Percentiles rank a stretch among this genome's conserved stretches.
Conservation (phyloP, 2,113 vertebrate genomes). For the Octodon degus region DNA sequence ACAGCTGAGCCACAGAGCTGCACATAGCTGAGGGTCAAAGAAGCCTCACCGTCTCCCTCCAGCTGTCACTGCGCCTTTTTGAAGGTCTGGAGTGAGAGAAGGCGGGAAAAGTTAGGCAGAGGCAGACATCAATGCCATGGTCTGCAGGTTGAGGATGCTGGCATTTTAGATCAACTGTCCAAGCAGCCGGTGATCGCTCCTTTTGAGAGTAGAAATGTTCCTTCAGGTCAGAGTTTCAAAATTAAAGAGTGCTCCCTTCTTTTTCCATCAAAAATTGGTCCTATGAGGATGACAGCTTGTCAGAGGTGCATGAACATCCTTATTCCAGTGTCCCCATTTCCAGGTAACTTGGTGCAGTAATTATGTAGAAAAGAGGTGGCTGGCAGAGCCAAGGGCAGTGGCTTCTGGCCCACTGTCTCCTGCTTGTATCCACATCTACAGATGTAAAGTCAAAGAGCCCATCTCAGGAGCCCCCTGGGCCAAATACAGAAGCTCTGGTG, state of each 20-base stretch:
- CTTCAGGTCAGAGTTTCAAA: neutral
- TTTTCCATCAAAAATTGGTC: neutral
- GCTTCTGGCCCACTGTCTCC: neutral
- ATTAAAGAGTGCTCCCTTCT: too few species aligned
- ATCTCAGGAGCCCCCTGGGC: neutral
- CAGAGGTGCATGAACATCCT: neutral
- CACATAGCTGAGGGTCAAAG: accelerated
- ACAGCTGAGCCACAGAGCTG: neutral
- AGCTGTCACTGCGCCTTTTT: neutral
- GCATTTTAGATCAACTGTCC: neutral
- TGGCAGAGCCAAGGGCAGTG: neutral
- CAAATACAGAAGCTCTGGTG: neutral
- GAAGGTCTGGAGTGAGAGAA: neutral
- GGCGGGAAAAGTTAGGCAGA: neutral
- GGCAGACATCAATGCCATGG: neutral
- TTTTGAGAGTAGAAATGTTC: neutral
- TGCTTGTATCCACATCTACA: neutral
- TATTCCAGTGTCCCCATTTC: too few species aligned
- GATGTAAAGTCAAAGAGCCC: neutral
- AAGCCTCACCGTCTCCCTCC: accelerated
- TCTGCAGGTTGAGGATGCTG: neutral
- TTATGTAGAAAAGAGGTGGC: too few species aligned
- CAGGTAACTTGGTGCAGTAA: neutral
- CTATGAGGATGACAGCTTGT: neutral
- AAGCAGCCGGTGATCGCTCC: neutral